These are phyloP conservation scores for Gasterosteus nipponicus DNA, from an alignment of 2,113 vertebrate genomes.

Conservation along the genomic window DNA sequence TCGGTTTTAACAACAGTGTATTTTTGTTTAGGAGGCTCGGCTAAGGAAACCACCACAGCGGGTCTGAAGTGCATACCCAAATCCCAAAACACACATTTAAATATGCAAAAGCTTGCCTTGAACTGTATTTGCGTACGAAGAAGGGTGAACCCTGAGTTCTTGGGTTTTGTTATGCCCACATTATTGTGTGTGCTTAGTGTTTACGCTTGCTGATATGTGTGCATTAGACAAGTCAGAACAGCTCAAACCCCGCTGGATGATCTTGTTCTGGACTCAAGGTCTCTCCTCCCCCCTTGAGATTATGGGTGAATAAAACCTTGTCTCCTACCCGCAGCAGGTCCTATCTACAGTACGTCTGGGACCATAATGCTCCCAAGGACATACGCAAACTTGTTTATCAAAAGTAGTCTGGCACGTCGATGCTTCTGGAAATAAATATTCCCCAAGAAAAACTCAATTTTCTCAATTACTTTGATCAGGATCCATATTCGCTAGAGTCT, in stretches of 20 bases:
- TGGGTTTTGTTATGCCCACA: constrained; percentile 43
- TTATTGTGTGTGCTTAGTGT: constrained; percentile 34
- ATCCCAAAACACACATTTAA: background rate
- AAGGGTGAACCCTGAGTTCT: background rate
- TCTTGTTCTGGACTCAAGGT: constrained; percentile 40
- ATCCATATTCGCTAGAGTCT: constrained; percentile 9
- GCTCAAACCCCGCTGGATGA: constrained; percentile 27
- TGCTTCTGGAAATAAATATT: constrained; percentile 10
- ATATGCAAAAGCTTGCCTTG: constrained; percentile 43
- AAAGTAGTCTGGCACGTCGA: constrained; percentile 17
- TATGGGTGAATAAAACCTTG: background rate
- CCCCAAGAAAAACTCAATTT: constrained; percentile 32
- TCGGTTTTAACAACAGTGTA: background rate
- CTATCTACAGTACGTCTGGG: constrained; percentile 23
- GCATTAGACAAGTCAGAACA: constrained; percentile 45
- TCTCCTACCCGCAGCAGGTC: background rate
- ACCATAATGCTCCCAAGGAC: background rate
- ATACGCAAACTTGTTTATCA: background rate
- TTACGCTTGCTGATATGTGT: constrained; percentile 36
- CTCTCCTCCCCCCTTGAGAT: constrained; percentile 2
- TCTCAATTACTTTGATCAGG: background rate
- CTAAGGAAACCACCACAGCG: background rate
- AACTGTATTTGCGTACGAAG: constrained; percentile 47
- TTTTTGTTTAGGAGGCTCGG: background rate
- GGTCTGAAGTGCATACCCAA: background rate